phyloP scores from a whole-genome alignment of 2,888 invertebrate species.

The Patella ulyssiponensis region DNA sequence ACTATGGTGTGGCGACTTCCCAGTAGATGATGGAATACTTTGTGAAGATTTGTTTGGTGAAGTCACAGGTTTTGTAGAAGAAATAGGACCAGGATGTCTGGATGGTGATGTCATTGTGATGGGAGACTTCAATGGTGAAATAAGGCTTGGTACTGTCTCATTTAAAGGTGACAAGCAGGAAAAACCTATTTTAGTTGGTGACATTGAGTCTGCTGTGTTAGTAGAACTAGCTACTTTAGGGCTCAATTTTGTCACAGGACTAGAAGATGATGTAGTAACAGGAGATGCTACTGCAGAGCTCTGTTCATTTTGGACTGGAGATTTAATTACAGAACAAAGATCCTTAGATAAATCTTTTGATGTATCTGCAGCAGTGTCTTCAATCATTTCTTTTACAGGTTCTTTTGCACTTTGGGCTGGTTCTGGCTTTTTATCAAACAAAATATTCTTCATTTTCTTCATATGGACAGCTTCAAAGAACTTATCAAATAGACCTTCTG shows the following conservation, averaged over 20 bases:
- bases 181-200: background rate
- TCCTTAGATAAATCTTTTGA: background rate
- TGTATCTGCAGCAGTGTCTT: background rate
- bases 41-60: background rate
- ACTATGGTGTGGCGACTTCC: background rate
- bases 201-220: background rate
- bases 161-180: background rate
- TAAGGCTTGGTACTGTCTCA: background rate
- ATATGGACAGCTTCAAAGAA: constrained; percentile 4
- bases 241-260: no score
- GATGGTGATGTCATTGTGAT: background rate
- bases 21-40: background rate
- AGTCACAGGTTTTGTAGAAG: background rate
- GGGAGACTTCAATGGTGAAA: background rate
- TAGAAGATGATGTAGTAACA: no score
- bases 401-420: background rate
- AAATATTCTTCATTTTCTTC: constrained; percentile 8
- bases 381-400: background rate
- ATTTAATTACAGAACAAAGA: background rate
- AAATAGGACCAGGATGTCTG: background rate
- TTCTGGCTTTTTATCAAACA: constrained; percentile 5
- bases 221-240: no score
- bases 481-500: constrained; percentile 4
- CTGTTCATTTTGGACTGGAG: background rate
- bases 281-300: no score